Percentiles rank a stretch among this genome's conserved stretches.
Evolutionary conservation across 2,113 vertebrate species (phyloP).

Genomic region (Syrrhaptes paradoxus): DNA sequence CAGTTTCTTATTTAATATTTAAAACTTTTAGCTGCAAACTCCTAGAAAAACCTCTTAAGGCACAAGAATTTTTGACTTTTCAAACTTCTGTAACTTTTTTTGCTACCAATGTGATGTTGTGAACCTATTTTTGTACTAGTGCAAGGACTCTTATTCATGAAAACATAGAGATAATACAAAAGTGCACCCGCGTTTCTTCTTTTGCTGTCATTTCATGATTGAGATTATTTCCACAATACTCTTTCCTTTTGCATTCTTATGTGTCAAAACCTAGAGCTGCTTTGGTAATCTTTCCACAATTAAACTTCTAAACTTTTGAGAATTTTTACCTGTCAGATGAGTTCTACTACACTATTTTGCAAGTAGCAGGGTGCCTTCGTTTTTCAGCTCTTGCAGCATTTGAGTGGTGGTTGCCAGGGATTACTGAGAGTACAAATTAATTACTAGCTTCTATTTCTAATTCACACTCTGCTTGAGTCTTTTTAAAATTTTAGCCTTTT

Average conservation of each 20-base stretch:
- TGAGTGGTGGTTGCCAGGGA: neutral
- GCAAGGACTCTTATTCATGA: neutral
- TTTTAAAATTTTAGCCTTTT: neutral
- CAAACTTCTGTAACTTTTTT: neutral
- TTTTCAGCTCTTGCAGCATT: neutral
- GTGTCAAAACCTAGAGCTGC: neutral
- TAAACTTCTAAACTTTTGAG: neutral
- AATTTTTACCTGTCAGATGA: neutral
- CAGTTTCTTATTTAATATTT: neutral
- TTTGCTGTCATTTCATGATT: neutral
- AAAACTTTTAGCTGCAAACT: neutral
- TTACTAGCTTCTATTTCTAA: neutral
- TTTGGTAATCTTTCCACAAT: neutral
- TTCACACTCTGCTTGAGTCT: neutral
- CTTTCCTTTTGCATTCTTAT: neutral
- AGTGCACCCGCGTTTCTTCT: neutral
- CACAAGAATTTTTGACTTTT: neutral
- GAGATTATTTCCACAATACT: neutral
- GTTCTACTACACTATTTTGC: neutral
- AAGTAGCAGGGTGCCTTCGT: neutral
- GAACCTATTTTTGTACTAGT: neutral
- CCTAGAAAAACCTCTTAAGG: neutral
- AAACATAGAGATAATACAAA: neutral
- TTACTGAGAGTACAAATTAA: neutral
- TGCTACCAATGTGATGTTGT: neutral